Conservation (phyloP, 2,113 vertebrate species). For the Laticauda laticaudata region DNA sequence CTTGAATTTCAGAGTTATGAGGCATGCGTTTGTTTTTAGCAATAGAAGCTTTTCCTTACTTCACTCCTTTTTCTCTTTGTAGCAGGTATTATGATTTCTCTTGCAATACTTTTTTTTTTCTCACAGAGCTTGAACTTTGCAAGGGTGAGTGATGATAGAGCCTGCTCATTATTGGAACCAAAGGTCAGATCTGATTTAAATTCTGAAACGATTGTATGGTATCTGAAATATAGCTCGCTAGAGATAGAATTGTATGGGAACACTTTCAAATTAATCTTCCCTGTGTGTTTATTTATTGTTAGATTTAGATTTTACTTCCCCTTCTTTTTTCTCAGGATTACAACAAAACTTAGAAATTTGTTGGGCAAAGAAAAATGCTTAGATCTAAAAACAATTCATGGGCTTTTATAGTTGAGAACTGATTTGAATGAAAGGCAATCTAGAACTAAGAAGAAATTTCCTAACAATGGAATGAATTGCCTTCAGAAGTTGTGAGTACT, state of each 20-base stretch:
- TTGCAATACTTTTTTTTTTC: not conserved
- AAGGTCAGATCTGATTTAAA: not conserved
- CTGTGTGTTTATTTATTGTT: not conserved
- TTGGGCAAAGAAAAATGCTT: not conserved
- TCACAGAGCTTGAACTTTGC: not conserved
- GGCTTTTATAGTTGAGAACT: not conserved
- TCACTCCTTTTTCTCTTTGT: not conserved
- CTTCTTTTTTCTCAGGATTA: not conserved
- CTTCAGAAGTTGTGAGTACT: not conserved
- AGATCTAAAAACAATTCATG: not conserved
- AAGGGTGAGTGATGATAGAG: not conserved
- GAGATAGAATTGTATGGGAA: not conserved
- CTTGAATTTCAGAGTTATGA: not conserved
- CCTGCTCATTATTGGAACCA: not conserved
- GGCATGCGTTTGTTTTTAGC: not conserved
- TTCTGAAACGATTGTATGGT: not conserved
- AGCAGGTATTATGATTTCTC: not conserved
- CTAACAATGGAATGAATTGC: not conserved
- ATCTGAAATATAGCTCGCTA: not conserved
- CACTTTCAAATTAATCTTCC: not conserved
- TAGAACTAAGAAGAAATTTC: not conserved
- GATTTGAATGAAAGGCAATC: not conserved
- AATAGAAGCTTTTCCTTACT: not conserved
- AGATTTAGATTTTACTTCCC: not conserved
- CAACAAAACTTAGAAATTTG: not conserved